Conservation (phyloP, 1,140 invertebrate genomes). For the Panonychus citri region DNA sequence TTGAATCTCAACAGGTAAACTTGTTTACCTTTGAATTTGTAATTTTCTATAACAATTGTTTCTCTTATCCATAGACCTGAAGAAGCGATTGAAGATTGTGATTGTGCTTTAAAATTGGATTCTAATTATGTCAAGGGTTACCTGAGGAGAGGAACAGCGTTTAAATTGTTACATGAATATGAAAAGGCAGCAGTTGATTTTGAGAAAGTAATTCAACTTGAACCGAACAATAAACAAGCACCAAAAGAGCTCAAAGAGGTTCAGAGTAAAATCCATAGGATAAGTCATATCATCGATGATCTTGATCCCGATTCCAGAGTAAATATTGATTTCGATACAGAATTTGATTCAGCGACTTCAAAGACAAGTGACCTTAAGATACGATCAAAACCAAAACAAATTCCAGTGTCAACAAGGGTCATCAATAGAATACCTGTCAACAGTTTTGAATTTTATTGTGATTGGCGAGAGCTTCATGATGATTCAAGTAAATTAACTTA, state of each 20-base stretch:
- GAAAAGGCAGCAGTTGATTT: constrained; percentile 57
- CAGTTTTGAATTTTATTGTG: neutral
- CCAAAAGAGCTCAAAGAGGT: constrained; percentile 35
- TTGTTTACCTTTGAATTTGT: neutral
- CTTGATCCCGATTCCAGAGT: too few species aligned
- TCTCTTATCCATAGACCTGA: constrained; percentile 30
- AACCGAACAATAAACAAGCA: constrained; percentile 61
- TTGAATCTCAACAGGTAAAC: neutral
- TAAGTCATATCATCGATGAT: too few species aligned
- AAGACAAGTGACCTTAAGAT: neutral
- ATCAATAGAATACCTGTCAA: neutral
- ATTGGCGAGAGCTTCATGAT: neutral
- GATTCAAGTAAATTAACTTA: neutral
- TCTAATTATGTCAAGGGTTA: constrained; percentile 62
- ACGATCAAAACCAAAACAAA: too few species aligned
- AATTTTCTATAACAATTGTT: neutral
- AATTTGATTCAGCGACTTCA: too few species aligned
- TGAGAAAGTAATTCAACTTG: constrained; percentile 38
- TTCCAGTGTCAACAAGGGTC: too few species aligned
- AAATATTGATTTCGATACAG: too few species aligned
- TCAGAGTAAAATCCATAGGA: too few species aligned
- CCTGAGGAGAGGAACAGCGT: constrained; percentile 59
- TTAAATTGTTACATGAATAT: constrained; percentile 46
- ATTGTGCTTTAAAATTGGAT: constrained; percentile 47
- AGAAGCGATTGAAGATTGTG: constrained; percentile 41